phyloP scores from a whole-genome alignment of 2,888 invertebrate genomes.

The Phragmatobia fuliginosa region DNA sequence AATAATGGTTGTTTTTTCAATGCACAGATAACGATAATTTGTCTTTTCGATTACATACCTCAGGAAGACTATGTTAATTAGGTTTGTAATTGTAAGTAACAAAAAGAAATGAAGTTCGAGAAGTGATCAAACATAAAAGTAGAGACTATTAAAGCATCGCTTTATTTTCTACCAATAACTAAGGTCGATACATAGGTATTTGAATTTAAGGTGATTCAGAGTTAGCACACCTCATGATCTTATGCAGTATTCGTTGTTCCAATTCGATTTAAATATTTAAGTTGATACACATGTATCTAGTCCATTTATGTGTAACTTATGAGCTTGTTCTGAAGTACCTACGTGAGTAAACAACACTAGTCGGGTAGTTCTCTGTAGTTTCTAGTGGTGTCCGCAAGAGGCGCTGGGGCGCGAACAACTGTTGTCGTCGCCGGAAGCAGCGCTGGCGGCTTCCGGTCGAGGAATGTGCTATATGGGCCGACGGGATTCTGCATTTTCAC shows the following conservation, averaged over 20 bases:
- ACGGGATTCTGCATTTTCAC: slow-evolving; percentile 67
- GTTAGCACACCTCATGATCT: not conserved
- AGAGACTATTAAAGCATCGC: not conserved
- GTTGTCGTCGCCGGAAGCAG: slow-evolving; percentile 79
- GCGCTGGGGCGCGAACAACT: slow-evolving; percentile 82
- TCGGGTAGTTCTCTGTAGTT: slow-evolving; percentile 59
- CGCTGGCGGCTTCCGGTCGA: slow-evolving; percentile 81
- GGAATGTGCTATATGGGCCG: slow-evolving; percentile 72
- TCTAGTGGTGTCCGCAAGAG: slow-evolving; percentile 75
- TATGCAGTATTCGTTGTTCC: not conserved
- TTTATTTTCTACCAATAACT: not conserved
- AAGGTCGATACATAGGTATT: not conserved
- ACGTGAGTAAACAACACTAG: slow-evolving; percentile 33
- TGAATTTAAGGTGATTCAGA: not conserved
- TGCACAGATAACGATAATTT: not conserved
- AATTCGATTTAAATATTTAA: not conserved
- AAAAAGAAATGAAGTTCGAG: not conserved
- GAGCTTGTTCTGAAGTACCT: not conserved
- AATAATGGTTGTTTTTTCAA: not conserved
- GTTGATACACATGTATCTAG: not conserved
- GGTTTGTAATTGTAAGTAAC: not conserved
- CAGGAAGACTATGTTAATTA: too few relatives aligned
- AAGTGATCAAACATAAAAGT: not conserved
- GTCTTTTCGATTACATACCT: not conserved
- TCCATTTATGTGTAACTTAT: not conserved